Percentiles rank a stretch among this genome's conserved stretches.
Evolutionary conservation across 2,113 vertebrate species (phyloP).

Genomic region (Dasyurus viverrinus): DNA sequence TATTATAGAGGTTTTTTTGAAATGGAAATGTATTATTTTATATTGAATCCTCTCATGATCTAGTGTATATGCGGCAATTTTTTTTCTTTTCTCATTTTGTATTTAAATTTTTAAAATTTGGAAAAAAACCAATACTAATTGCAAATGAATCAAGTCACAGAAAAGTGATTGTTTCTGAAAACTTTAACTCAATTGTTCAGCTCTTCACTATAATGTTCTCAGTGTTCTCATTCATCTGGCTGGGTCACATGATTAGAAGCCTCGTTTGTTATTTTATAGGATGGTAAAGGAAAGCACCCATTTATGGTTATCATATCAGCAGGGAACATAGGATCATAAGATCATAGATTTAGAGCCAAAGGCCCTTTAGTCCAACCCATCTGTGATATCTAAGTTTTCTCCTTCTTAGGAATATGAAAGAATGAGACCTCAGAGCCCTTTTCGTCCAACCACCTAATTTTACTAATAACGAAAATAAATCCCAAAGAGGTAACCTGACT

Average conservation of each 20-base stretch:
- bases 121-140: background rate
- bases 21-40: no score
- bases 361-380: background rate
- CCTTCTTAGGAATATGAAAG: background rate
- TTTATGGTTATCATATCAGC: background rate
- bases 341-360: background rate
- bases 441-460: background rate
- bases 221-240: background rate
- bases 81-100: no score
- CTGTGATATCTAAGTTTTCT: background rate
- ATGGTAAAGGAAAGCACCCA: background rate
- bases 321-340: background rate
- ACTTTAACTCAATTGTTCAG: slow-evolving; percentile 1
- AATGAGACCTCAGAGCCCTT: background rate
- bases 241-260: background rate
- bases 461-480: background rate
- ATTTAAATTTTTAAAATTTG: no score
- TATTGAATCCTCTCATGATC: no score
- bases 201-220: background rate
- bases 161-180: background rate
- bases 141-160: background rate
- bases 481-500: background rate
- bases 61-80: no score
- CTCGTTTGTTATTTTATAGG: background rate
- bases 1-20: no score